Percentiles rank a stretch among this genome's conserved stretches.
phyloP scores from a whole-genome alignment of 2,888 invertebrate species.

The Hyles lineata region DNA sequence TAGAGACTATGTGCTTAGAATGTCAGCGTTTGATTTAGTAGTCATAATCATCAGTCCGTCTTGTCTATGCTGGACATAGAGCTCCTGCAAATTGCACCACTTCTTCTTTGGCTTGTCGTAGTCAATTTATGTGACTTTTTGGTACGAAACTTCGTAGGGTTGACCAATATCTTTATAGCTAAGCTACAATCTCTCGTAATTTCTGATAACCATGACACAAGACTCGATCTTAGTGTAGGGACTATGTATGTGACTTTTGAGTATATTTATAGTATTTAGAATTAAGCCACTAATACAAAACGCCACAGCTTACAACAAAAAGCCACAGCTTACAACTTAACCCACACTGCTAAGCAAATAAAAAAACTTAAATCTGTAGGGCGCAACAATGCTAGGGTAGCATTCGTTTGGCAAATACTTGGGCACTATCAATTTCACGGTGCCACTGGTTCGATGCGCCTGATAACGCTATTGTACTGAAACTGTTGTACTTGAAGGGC shows the following conservation, averaged over 20 bases:
- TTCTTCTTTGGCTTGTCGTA: too few relatives aligned
- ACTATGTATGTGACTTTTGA: too few relatives aligned
- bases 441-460: constrained; percentile 50
- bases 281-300: background rate
- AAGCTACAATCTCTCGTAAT: too few relatives aligned
- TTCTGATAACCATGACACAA: too few relatives aligned
- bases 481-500: constrained; percentile 41
- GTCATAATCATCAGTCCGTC: background rate
- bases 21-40: background rate
- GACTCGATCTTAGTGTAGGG: too few relatives aligned
- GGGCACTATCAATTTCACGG: constrained; percentile 77
- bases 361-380: constrained; percentile 61
- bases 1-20: too few relatives aligned
- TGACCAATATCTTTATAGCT: too few relatives aligned
- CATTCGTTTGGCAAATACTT: constrained; percentile 68
- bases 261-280: too few relatives aligned
- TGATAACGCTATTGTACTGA: constrained; percentile 33
- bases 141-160: too few relatives aligned
- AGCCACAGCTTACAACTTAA: background rate
- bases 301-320: background rate
- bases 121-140: too few relatives aligned
- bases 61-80: too few relatives aligned
- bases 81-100: too few relatives aligned
- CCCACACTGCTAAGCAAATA: constrained; percentile 42
- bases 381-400: constrained; percentile 60